Evolutionary conservation across 30 jellyfish, hydroid and myxozoan genomes (phyloP).

Genomic region (Chrysaora quinquecirrha): DNA sequence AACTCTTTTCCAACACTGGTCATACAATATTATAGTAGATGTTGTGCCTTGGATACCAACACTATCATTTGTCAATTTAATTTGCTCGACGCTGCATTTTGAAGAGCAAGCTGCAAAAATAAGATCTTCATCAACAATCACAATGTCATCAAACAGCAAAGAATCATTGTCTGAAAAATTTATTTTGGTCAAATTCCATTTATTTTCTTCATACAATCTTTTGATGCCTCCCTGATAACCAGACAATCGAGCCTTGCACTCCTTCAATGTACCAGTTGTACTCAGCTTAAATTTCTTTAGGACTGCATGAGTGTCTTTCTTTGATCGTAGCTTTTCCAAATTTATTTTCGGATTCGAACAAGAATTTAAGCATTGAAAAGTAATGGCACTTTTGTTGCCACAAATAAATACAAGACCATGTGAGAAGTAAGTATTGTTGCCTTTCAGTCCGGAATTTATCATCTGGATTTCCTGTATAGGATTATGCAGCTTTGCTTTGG

Average conservation of each 20-base stretch:
- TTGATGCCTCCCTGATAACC: neutral
- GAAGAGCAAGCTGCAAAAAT: neutral
- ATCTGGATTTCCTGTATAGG: slow-evolving; percentile 32
- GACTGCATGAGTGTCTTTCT: too few relatives aligned
- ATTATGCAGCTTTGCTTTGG: slow-evolving; percentile 38
- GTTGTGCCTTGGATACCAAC: neutral
- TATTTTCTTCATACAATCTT: neutral
- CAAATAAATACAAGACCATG: neutral
- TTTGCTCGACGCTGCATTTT: neutral
- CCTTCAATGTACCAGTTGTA: slow-evolving; percentile 27
- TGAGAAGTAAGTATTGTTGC: slow-evolving; percentile 1
- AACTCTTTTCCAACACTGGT: neutral
- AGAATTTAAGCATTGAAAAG: too few relatives aligned
- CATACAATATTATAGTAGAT: neutral
- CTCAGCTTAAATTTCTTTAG: slow-evolving; percentile 14
- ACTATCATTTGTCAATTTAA: neutral
- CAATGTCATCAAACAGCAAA: neutral
- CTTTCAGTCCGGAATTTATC: slow-evolving; percentile 13
- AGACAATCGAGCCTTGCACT: slow-evolving; percentile 2
- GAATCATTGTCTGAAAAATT: neutral
- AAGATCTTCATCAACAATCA: neutral
- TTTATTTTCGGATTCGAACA: too few relatives aligned
- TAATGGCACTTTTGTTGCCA: slow-evolving; percentile 35
- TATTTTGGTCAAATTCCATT: neutral
- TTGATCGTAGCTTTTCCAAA: too few relatives aligned